These are phyloP conservation scores for Apodemus sylvaticus DNA, from an alignment of 2,113 vertebrate species.

Conservation along the genomic window DNA sequence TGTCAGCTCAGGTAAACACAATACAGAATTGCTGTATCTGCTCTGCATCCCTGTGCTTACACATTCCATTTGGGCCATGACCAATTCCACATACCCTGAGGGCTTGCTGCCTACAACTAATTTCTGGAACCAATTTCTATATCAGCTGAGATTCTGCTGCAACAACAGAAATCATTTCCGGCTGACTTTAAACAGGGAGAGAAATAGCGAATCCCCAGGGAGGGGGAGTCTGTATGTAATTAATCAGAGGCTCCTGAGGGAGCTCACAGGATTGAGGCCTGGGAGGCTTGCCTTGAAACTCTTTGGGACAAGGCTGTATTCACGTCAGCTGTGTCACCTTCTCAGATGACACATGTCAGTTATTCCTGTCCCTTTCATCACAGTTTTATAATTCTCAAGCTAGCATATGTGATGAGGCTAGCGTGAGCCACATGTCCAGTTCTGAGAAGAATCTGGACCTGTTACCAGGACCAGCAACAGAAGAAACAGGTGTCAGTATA, in stretches of 20 bases:
- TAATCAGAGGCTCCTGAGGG: slow-evolving; percentile 38
- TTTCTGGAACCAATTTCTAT: slow-evolving; percentile 70
- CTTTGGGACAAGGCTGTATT: not conserved
- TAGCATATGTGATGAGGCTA: not conserved
- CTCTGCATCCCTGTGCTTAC: slow-evolving; percentile 11
- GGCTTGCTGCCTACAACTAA: slow-evolving; percentile 49
- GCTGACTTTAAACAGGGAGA: slow-evolving; percentile 5
- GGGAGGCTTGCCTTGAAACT: not conserved
- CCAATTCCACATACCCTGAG: slow-evolving; percentile 15
- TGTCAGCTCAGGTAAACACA: not conserved
- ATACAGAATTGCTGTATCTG: not conserved
- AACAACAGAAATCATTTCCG: slow-evolving; percentile 66
- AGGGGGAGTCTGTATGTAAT: not conserved
- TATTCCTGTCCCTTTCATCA: not conserved
- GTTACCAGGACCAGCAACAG: not conserved
- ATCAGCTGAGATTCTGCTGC: slow-evolving; percentile 57
- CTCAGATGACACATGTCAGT: not conserved
- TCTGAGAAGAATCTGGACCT: not conserved
- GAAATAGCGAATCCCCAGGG: not conserved
- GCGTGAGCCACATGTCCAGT: not conserved
- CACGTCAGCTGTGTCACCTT: not conserved
- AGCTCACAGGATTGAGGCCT: not conserved
- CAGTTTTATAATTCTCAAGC: not conserved
- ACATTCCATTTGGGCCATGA: slow-evolving; percentile 37
- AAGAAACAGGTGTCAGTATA: not conserved